Base-by-base conservation (phyloP, 2,113 vertebrate genomes). In the Petroica traversi region DNA sequence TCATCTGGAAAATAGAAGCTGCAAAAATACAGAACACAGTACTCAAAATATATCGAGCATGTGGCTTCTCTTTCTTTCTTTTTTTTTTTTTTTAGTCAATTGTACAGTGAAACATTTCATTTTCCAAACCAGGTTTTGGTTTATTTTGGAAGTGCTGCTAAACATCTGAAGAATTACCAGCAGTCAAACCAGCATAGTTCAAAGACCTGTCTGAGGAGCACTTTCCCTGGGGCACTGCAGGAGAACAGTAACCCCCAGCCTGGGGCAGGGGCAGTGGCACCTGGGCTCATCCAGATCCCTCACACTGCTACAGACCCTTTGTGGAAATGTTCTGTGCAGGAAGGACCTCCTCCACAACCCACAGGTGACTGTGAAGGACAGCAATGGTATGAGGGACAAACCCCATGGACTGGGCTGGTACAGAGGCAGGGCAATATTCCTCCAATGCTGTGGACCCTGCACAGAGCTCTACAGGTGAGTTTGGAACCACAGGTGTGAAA, bases 1-100 rank as follows among this genome's bases (percentile, higher is more conserved):
- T 98, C 96, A 95, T 98, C 93, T 98, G 95, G 96, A 98, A 98
- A 98, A 98, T 97, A 98, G 91, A 98, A 97, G 97, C 97, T 97
- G 97, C 97, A 98, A 98, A 98, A 98, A 98, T 98, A 98, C 97
- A 98, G 97, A 97, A 89, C 80, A 93, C 89, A 96, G 95, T 97
- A 96, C 97, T 97, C 97, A 97, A 96, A 96, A 95, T 97, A 97
- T 95, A 97, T 95, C 64, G 96, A 98, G 97, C 81, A 91, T 97
- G 95, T 96, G 92, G 78, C 59, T 95, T 95, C 96, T 97, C 94
- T 97, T 64, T 74, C 13, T 88, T 24, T 49, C 5, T n/a, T 14
- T 40, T 5, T 55, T 8, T 72, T 20, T 52, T 73, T 54, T 20
- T 18, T 0, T 46, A 89, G 67, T 94, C 81, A 94, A 57, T 92